phyloP scores from a whole-genome alignment of 2,888 invertebrate species.

The Microctonus brassicae region DNA sequence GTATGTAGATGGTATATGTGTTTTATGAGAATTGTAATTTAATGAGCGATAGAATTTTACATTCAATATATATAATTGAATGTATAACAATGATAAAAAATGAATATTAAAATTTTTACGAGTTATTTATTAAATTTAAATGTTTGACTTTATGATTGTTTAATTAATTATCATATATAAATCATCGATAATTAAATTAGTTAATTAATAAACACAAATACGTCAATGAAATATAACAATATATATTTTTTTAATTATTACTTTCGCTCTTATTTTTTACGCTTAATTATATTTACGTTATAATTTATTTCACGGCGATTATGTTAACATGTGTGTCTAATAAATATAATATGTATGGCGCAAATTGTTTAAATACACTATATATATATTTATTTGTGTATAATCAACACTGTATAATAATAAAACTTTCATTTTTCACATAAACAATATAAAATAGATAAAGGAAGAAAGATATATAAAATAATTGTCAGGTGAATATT shows the following conservation, averaged over 20 bases:
- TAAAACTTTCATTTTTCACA: slow-evolving; percentile 5
- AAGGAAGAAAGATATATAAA: neutral
- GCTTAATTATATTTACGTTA: neutral
- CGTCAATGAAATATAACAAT: neutral
- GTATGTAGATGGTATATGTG: too few relatives aligned
- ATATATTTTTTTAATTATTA: neutral
- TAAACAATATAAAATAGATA: neutral
- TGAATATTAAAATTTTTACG: neutral
- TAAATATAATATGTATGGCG: neutral
- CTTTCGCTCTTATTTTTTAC: neutral
- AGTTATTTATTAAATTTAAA: neutral
- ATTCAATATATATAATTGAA: neutral
- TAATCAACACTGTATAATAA: neutral
- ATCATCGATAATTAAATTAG: neutral
- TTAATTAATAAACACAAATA: neutral
- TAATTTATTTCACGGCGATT: slow-evolving; percentile 11
- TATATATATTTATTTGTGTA: neutral
- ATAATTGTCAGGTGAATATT: neutral
- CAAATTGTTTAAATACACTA: neutral
- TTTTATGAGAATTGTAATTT: neutral
- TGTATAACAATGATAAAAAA: too few relatives aligned
- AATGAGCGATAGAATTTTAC: neutral
- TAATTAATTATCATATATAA: neutral
- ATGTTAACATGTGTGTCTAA: neutral
- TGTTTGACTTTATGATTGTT: neutral